These are phyloP conservation scores for Lycaena phlaeas DNA, from an alignment of 2,888 invertebrate genomes.

Conservation along the genomic window DNA sequence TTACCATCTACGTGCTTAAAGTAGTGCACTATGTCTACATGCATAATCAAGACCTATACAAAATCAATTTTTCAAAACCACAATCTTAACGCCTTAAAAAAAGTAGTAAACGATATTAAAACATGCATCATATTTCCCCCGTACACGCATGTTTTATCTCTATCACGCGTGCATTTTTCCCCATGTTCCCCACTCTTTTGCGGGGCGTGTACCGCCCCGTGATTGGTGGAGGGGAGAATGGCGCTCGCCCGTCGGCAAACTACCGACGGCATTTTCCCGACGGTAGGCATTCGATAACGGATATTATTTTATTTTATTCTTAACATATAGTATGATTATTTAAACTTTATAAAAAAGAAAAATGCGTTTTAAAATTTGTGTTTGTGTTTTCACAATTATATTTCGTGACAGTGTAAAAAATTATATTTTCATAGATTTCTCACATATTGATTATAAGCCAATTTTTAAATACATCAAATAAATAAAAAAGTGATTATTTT, in stretches of 20 bases:
- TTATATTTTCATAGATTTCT: too few relatives aligned
- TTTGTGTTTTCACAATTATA: too few relatives aligned
- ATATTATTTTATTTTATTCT: too few relatives aligned
- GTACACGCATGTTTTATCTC: slow-evolving; percentile 49
- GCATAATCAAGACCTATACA: too few relatives aligned
- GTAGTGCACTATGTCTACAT: too few relatives aligned
- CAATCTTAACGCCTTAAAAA: slow-evolving; percentile 43
- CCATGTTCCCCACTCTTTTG: slow-evolving; percentile 32
- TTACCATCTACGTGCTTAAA: too few relatives aligned
- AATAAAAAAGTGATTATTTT: too few relatives aligned
- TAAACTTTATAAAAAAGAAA: too few relatives aligned
- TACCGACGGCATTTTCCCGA: slow-evolving; percentile 68
- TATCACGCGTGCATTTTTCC: slow-evolving; percentile 38
- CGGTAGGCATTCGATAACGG: slow-evolving; percentile 50
- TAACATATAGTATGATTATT: slow-evolving; percentile 11
- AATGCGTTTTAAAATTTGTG: too few relatives aligned
- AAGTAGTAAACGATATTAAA: slow-evolving; percentile 65
- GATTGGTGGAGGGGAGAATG: slow-evolving; percentile 63
- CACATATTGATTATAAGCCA: too few relatives aligned
- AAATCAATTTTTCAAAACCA: slow-evolving; percentile 15
- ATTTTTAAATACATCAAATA: too few relatives aligned
- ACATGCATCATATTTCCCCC: slow-evolving; percentile 70
- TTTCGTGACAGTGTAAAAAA: too few relatives aligned
- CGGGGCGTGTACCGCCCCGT: slow-evolving; percentile 54
- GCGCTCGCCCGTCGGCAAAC: slow-evolving; percentile 41